These are phyloP conservation scores for Cantharis rustica DNA, from an alignment of 2,888 invertebrate genomes.

Conservation along the genomic window DNA sequence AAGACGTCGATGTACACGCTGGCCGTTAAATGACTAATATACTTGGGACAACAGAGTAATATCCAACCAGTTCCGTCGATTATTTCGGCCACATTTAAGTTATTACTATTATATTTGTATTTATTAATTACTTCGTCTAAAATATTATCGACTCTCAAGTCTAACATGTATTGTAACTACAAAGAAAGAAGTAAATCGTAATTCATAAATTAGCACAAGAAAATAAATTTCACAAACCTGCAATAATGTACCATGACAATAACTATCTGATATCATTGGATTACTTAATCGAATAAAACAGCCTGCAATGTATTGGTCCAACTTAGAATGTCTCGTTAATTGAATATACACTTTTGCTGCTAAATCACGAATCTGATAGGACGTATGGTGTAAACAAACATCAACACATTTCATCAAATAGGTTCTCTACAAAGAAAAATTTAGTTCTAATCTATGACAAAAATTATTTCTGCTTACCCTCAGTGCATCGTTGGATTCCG, in stretches of 20 bases:
- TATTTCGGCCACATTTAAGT: conserved; percentile 22
- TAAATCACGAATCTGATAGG: conserved; percentile 71
- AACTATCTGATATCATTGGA: conserved; percentile 58
- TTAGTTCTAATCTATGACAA: conserved; percentile 16
- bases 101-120: neutral
- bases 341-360: conserved; percentile 73
- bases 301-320: conserved; percentile 21
- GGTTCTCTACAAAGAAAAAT: conserved; percentile 60
- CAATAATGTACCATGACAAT: conserved; percentile 68
- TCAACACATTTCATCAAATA: conserved; percentile 69
- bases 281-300: conserved; percentile 22
- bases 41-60: conserved; percentile 37
- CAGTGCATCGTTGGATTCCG: neutral
- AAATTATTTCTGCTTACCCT: conserved; percentile 8
- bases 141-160: neutral
- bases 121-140: neutral
- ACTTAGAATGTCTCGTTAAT: conserved; percentile 56
- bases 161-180: neutral
- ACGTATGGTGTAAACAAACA: conserved; percentile 67
- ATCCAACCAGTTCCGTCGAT: conserved; percentile 40
- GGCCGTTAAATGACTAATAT: conserved; percentile 46
- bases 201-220: neutral
- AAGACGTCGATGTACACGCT: conserved; percentile 47
- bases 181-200: neutral
- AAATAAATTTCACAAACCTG: conserved; percentile 59